Evolutionary conservation across 35 echinoderm and acorn worm genomes (phyloP).

Genomic region (Chiridota heheva): DNA sequence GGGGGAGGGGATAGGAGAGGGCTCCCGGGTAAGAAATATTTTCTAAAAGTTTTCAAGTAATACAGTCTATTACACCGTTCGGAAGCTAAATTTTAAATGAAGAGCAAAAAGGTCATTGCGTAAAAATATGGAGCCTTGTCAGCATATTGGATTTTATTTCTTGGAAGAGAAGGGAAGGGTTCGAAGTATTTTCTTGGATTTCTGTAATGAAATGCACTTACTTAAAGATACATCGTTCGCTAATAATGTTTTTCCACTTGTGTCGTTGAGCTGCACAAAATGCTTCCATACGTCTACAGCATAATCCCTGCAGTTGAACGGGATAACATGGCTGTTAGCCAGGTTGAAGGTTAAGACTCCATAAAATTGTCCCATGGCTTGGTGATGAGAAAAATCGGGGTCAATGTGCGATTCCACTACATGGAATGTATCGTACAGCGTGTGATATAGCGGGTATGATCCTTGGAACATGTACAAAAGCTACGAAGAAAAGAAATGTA

Average conservation of each 20-base stretch:
- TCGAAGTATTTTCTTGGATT: too few relatives aligned
- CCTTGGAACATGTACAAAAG: neutral
- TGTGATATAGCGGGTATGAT: conserved; percentile 54
- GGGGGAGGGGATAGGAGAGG: too few relatives aligned
- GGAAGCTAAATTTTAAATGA: too few relatives aligned
- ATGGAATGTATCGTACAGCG: conserved; percentile 55
- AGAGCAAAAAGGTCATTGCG: too few relatives aligned
- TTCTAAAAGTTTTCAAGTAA: too few relatives aligned
- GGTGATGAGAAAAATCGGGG: conserved; percentile 51
- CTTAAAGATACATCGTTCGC: neutral
- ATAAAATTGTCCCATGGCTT: conserved; percentile 30
- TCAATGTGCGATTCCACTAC: conserved; percentile 44
- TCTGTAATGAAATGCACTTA: conserved; percentile 7
- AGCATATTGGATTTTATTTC: too few relatives aligned
- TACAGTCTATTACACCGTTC: too few relatives aligned
- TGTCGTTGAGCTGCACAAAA: conserved; percentile 10
- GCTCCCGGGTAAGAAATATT: too few relatives aligned
- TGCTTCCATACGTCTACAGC: neutral
- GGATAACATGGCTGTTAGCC: conserved; percentile 2
- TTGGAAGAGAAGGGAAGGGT: too few relatives aligned
- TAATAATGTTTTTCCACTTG: neutral
- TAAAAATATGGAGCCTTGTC: too few relatives aligned
- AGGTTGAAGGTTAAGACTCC: neutral
- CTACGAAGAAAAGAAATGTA: neutral
- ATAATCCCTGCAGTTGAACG: conserved; percentile 40